Percentiles rank a stretch among this genome's conserved stretches.
These are phyloP conservation scores for Trochalopteron elliotii DNA, from an alignment of 2,113 vertebrate species.

Conservation along the genomic window DNA sequence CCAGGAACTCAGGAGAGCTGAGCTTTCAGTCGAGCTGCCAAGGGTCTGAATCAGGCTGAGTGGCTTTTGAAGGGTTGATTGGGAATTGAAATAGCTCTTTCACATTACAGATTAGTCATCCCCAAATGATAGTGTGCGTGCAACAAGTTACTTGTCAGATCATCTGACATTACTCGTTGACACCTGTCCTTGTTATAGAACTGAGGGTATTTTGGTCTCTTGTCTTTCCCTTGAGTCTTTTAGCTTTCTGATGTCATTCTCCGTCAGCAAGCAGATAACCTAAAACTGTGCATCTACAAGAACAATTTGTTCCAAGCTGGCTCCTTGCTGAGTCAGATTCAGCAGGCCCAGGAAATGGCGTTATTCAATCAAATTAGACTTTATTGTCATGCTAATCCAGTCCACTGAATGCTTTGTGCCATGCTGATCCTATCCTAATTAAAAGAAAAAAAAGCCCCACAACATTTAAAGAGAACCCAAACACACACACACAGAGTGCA, in stretches of 20 bases:
- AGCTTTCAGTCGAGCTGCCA: not conserved
- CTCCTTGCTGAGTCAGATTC: slow-evolving; percentile 30
- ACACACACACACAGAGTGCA: too few relatives aligned
- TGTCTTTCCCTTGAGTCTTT: not conserved
- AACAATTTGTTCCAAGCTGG: slow-evolving; percentile 35
- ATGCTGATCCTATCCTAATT: not conserved
- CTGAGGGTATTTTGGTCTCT: not conserved
- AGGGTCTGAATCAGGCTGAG: not conserved
- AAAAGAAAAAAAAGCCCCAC: not conserved
- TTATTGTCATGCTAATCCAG: slow-evolving; percentile 22
- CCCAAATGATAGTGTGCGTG: not conserved
- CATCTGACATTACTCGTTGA: not conserved
- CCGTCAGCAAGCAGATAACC: not conserved
- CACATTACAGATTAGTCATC: slow-evolving; percentile 9
- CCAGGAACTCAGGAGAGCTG: not conserved
- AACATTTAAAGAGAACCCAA: not conserved
- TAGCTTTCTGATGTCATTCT: slow-evolving; percentile 1
- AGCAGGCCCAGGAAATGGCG: not conserved
- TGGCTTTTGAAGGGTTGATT: slow-evolving; percentile 8
- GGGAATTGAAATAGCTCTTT: slow-evolving; percentile 23
- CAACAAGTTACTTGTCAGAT: not conserved
- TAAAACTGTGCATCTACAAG: not conserved
- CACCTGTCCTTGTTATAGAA: not conserved
- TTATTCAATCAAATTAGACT: slow-evolving; percentile 42
- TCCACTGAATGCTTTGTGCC: not conserved